Base-by-base conservation (phyloP, 1,140 invertebrate species). In the Ceratosolen fusciceps region DNA sequence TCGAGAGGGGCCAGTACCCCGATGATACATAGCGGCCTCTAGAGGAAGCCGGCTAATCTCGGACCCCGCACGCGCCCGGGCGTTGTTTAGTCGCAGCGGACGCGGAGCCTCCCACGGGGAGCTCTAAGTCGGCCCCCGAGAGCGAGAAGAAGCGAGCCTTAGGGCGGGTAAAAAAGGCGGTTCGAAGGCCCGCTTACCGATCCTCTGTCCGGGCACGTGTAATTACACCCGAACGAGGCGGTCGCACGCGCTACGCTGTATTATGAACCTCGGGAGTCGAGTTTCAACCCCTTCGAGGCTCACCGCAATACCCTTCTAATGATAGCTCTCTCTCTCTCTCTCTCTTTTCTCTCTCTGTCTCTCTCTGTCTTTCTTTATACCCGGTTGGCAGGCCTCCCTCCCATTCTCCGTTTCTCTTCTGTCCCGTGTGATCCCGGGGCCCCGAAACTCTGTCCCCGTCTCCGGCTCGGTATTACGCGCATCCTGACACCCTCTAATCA, bases 401-500 rank as follows among this genome's bases (percentile, higher is more conserved):
- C 9, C 16, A 21, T 16, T 24, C 29, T 43, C 14, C n/a, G n/a
- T 60, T 60, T 24, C 56, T 8, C n/a, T 19, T 52, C 9, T 52
- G 39, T 9, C 60, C 7, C 19, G 60, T 65, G 8, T 37, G 60
- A 37, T 62, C 24, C 16, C 10, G 24, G n/a, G 54, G 49, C 12
- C 1, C 5, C 7, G 1, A 16, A 34, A 10, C 29, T 34, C 29
- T 34, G 60, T 5, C n/a, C 43, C n/a, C 24, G 26, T 34, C 14
- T 12, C 39, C 4, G 39, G 24, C n/a, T 12, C 70, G n/a, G 72
- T 12, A 9, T 58, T 54, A n/a, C 34, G 24, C 82, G 83, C 84
- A 75, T 83, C 83, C 83, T 85, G 85, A 87, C 87, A 88, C 87
- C 86, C 74, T 88, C 85, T 88, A 88, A 88, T 88, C 85, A 88